Percentiles rank a stretch among this genome's conserved stretches.
These are phyloP conservation scores for Zosterops lateralis DNA, from an alignment of 2,113 vertebrate species.

Conservation along the genomic window DNA sequence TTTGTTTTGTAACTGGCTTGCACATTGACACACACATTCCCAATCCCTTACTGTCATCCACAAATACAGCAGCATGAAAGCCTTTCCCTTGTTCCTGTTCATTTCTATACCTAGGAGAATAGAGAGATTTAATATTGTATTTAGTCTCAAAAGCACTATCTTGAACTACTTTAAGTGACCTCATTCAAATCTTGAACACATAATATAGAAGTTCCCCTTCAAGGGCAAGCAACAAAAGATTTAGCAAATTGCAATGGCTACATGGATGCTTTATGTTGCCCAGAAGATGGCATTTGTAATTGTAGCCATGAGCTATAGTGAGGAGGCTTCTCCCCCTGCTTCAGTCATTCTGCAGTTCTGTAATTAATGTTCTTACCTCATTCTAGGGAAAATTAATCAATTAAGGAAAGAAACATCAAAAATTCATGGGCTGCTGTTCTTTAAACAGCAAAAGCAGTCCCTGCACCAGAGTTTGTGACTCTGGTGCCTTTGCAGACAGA, in stretches of 20 bases:
- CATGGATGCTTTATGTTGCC: background rate
- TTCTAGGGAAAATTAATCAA: constrained; percentile 37
- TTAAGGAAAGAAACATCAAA: constrained; percentile 46
- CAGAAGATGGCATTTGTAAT: constrained; percentile 35
- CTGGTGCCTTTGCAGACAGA: background rate
- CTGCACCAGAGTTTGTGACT: background rate
- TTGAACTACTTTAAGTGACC: constrained; percentile 54
- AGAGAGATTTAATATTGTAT: constrained; percentile 37
- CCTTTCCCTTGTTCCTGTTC: constrained; percentile 20
- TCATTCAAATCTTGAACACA: constrained; percentile 44
- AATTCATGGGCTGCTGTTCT: background rate
- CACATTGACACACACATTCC: background rate
- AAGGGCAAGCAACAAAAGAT: constrained; percentile 52
- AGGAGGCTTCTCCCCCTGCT: constrained; percentile 10
- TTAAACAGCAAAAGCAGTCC: background rate
- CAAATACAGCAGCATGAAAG: background rate
- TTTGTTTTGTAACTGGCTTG: constrained; percentile 24
- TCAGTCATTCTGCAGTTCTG: background rate
- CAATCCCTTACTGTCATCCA: background rate
- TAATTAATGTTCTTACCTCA: constrained; percentile 45
- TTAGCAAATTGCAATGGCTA: background rate
- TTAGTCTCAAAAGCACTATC: constrained; percentile 48
- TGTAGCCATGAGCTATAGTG: constrained; percentile 6
- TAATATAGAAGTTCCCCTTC: constrained; percentile 33
- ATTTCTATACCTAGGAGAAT: constrained; percentile 27